These are phyloP conservation scores for Fringilla coelebs DNA, from an alignment of 2,797 vertebrate genomes.

Conservation along the genomic window DNA sequence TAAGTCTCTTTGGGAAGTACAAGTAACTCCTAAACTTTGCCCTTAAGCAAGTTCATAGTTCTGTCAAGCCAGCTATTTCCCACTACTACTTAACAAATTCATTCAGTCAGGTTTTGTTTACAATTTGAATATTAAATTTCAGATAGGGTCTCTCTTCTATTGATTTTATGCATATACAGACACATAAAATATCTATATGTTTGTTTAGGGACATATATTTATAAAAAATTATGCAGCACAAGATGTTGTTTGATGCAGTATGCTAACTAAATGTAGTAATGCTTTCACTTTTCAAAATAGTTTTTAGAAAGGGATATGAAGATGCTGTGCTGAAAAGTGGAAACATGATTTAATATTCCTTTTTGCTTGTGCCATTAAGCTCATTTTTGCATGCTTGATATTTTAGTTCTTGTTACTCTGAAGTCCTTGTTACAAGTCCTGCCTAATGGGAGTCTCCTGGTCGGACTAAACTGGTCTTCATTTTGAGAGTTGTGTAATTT, in stretches of 20 bases:
- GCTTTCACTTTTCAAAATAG: background rate
- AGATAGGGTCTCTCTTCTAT: background rate
- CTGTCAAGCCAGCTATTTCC: background rate
- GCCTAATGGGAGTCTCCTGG: background rate
- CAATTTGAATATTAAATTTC: background rate
- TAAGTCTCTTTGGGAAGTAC: background rate
- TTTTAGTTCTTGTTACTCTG: background rate
- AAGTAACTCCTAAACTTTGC: background rate
- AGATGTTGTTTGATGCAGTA: background rate
- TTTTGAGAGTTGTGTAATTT: background rate
- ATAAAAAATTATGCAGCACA: background rate
- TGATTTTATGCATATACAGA: background rate
- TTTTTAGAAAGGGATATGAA: background rate
- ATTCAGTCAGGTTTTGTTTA: background rate
- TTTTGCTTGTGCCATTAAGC: background rate
- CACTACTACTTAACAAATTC: background rate
- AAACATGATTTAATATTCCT: background rate
- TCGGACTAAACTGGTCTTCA: background rate
- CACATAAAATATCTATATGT: background rate
- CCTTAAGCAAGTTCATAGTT: background rate
- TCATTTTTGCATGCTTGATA: background rate
- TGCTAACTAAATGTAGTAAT: background rate
- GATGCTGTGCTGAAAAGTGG: background rate
- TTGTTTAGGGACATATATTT: background rate
- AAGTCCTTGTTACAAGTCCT: background rate